Conservation (phyloP, 1,140 invertebrate species). For the Neuroterus valhalla region DNA sequence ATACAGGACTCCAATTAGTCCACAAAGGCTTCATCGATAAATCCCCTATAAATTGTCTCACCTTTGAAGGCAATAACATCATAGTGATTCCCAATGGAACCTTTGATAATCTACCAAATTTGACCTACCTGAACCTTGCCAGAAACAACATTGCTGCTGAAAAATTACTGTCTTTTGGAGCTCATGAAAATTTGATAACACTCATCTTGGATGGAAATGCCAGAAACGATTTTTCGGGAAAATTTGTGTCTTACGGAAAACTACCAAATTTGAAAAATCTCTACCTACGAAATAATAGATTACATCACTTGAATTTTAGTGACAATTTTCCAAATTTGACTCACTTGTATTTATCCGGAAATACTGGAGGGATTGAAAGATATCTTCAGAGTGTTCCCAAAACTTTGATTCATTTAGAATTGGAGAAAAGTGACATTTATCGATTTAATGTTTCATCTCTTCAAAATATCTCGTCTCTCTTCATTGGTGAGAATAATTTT, state of each 20-base stretch:
- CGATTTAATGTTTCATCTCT: not conserved
- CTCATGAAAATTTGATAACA: not conserved
- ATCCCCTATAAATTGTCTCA: not conserved
- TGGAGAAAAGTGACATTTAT: not conserved
- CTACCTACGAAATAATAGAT: not conserved
- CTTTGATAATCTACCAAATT: not conserved
- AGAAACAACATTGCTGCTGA: not conserved
- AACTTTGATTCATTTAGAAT: not conserved
- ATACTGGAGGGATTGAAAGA: not conserved
- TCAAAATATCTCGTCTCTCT: not conserved
- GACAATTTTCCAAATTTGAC: slow-evolving; percentile 3
- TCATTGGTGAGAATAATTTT: slow-evolving; percentile 9
- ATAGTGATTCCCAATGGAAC: not conserved
- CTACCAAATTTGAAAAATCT: slow-evolving; percentile 2
- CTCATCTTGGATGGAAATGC: not conserved
- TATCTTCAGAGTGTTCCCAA: not conserved
- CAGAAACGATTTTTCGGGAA: not conserved
- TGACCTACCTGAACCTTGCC: not conserved
- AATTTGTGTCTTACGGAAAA: not conserved
- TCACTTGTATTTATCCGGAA: not conserved
- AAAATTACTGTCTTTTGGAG: not conserved
- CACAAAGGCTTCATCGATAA: not conserved
- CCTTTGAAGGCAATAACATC: not conserved
- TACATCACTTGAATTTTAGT: not conserved
- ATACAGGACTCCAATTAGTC: not conserved